phyloP scores from a whole-genome alignment of 2,888 invertebrate species.

The Serripes groenlandicus region DNA sequence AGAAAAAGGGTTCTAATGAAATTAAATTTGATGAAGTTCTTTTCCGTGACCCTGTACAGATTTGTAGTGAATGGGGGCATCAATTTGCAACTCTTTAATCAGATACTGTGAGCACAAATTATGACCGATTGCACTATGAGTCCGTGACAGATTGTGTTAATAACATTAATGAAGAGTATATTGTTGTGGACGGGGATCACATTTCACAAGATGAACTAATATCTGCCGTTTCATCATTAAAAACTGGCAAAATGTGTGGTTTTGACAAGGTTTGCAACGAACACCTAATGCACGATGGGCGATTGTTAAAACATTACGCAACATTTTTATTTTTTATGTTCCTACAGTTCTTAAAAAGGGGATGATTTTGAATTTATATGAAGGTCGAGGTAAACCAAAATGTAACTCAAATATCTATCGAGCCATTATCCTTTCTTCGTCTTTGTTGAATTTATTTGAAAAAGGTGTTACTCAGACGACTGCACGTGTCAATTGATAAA shows the following conservation, averaged over 20 bases:
- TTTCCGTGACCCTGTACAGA: neutral
- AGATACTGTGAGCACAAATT: neutral
- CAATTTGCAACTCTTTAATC: neutral
- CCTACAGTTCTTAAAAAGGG: neutral
- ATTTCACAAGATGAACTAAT: neutral
- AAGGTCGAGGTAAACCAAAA: too few species aligned
- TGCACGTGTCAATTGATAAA: too few species aligned
- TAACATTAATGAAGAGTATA: neutral
- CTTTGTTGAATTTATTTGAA: too few species aligned
- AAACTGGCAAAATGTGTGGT: slow-evolving; percentile 7
- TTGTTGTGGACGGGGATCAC: neutral
- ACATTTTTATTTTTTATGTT: neutral
- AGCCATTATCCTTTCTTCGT: too few species aligned
- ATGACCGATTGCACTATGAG: neutral
- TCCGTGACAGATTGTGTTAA: neutral
- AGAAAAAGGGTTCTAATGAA: neutral
- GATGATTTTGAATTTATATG: too few species aligned
- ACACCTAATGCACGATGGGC: too few species aligned
- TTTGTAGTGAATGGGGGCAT: neutral
- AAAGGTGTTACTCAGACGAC: too few species aligned
- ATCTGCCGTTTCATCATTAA: neutral
- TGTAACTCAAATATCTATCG: too few species aligned
- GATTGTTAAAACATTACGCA: neutral
- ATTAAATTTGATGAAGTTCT: slow-evolving; percentile 1
- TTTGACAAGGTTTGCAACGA: too few species aligned